Percentiles rank a stretch among this genome's conserved stretches.
Conservation (phyloP, 2,113 vertebrate genomes). For the Hypanus sabinus region DNA sequence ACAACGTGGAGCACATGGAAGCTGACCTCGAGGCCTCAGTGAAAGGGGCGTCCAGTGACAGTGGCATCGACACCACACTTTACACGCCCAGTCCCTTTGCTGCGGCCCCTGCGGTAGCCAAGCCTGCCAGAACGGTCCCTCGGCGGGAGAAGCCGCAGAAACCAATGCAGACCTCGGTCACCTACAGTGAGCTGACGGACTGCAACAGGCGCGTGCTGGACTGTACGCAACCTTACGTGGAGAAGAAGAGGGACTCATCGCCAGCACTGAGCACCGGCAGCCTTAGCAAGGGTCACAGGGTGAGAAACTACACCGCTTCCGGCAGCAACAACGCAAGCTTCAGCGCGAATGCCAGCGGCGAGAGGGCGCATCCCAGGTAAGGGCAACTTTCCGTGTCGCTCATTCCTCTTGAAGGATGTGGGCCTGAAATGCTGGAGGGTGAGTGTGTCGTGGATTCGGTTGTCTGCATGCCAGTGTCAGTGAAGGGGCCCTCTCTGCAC, state of each 20-base stretch:
- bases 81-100: slow-evolving; percentile 57
- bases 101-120: slow-evolving; percentile 45
- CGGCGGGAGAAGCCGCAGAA: slow-evolving; percentile 55
- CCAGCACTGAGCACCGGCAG: slow-evolving; percentile 47
- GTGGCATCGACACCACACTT: slow-evolving; percentile 73
- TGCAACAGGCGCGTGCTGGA: slow-evolving; percentile 46
- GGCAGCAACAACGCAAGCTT: slow-evolving; percentile 54
- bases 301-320: slow-evolving; percentile 64
- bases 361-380: slow-evolving; percentile 50
- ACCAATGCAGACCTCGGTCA: slow-evolving; percentile 51
- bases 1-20: slow-evolving; percentile 59
- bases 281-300: slow-evolving; percentile 68
- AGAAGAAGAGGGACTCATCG: slow-evolving; percentile 62
- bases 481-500: no score
- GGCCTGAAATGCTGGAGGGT: background rate
- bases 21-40: slow-evolving; percentile 63
- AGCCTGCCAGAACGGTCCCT: slow-evolving; percentile 43
- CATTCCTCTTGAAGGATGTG: no score
- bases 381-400: background rate
- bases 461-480: no score
- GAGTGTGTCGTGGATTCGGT: background rate
- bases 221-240: background rate
- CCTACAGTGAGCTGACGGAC: slow-evolving; percentile 57
- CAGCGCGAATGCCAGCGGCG: slow-evolving; percentile 40
- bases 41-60: slow-evolving; percentile 79